Percentiles rank a stretch among this genome's conserved stretches.
These are phyloP conservation scores for Creontiades dilutus DNA, from an alignment of 2,888 invertebrate species.

Conservation along the genomic window DNA sequence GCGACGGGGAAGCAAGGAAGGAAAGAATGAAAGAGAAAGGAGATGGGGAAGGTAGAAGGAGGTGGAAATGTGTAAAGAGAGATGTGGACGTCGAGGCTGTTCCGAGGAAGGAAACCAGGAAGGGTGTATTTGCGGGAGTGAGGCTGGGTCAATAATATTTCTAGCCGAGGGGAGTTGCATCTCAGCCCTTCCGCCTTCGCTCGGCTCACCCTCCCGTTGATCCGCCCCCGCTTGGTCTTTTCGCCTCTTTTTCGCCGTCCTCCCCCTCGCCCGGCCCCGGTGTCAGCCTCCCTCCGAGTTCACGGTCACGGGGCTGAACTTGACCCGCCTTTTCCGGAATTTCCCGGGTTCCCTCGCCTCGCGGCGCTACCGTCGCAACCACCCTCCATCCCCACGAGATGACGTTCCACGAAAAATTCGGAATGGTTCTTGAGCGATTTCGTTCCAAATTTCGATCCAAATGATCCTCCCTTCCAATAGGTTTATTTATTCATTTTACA, in stretches of 20 bases:
- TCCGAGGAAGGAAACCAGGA: constrained; percentile 43
- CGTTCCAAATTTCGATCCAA: too few relatives aligned
- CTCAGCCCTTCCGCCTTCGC: neutral
- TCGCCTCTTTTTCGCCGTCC: neutral
- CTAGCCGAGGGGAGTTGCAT: constrained; percentile 52
- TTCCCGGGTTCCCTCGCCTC: neutral
- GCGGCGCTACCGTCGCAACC: neutral
- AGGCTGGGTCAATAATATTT: constrained; percentile 66
- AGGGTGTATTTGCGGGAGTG: constrained; percentile 51
- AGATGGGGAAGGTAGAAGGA: constrained; percentile 4
- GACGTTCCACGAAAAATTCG: too few relatives aligned
- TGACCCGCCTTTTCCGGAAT: constrained; percentile 42
- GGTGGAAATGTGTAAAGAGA: neutral
- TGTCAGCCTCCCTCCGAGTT: constrained; percentile 13
- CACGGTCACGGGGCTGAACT: constrained; percentile 51
- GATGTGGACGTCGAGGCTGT: constrained; percentile 6
- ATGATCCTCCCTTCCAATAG: too few relatives aligned
- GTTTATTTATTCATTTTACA: too few relatives aligned
- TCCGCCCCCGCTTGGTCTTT: neutral
- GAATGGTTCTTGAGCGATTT: too few relatives aligned
- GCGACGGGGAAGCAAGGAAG: neutral
- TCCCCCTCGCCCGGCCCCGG: neutral
- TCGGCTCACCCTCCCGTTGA: neutral
- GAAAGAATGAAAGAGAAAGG: neutral
- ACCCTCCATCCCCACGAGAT: neutral